A percentile compares a stretch with the other conserved stretches of the same genome.
Conservation (phyloP, 1,140 invertebrate genomes). For the Spodoptera litura region DNA sequence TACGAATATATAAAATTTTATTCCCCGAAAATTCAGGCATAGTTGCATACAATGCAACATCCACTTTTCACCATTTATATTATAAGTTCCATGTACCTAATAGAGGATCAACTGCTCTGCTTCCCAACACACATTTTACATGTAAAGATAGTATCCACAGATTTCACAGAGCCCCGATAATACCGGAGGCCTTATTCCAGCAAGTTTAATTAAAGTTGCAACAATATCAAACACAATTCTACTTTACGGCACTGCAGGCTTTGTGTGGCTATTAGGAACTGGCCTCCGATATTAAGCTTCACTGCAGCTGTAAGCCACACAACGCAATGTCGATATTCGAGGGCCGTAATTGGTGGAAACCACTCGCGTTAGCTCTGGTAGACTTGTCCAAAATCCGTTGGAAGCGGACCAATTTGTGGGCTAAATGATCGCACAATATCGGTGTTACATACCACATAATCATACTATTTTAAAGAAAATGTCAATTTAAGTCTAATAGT, state of each 20-base stretch:
- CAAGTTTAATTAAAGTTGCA: constrained; percentile 11
- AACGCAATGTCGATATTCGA: neutral
- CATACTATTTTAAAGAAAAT: neutral
- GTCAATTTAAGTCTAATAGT: too few relatives aligned
- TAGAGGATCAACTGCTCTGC: too few relatives aligned
- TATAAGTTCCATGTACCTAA: too few relatives aligned
- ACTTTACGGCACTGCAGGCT: constrained; percentile 1
- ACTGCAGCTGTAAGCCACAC: neutral
- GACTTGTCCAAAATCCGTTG: neutral
- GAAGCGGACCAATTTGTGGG: neutral
- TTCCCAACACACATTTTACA: too few relatives aligned
- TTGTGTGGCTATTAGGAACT: constrained; percentile 6
- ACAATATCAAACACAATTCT: neutral
- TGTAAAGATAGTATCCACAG: too few relatives aligned
- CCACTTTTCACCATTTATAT: too few relatives aligned
- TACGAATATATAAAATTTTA: too few relatives aligned
- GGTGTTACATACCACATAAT: neutral
- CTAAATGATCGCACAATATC: neutral
- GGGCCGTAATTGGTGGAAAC: constrained; percentile 8
- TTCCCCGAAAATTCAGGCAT: too few relatives aligned
- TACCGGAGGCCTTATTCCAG: neutral
- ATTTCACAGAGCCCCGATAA: too few relatives aligned
- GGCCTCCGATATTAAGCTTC: neutral
- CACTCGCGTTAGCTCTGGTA: constrained; percentile 3
- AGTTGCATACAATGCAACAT: too few relatives aligned